phyloP scores from a whole-genome alignment of 2,113 vertebrate genomes.

The Sander vitreus region DNA sequence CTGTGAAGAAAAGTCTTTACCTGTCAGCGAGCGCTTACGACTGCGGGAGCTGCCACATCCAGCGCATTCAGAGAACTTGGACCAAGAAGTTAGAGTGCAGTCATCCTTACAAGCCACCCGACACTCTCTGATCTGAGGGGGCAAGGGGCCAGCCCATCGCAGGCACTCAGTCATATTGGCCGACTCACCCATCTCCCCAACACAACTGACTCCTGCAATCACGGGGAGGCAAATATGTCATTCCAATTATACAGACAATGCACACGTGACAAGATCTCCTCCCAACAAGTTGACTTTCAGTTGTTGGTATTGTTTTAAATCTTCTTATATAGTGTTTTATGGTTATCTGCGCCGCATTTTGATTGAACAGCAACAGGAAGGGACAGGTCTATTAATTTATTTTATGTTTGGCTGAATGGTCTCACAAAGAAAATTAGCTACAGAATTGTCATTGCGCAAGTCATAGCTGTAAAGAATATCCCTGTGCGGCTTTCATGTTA shows the following conservation, averaged over 20 bases:
- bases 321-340: neutral
- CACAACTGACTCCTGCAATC: slow-evolving; percentile 88
- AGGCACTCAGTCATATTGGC: slow-evolving; percentile 87
- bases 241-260: slow-evolving; percentile 4
- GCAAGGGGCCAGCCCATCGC: slow-evolving; percentile 86
- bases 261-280: slow-evolving; percentile 1
- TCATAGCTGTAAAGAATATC: slow-evolving; percentile 2
- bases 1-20: slow-evolving; percentile 73
- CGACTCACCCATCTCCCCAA: slow-evolving; percentile 80
- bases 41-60: slow-evolving; percentile 86
- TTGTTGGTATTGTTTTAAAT: neutral
- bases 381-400: neutral
- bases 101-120: slow-evolving; percentile 90
- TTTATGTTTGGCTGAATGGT: neutral
- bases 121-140: slow-evolving; percentile 87
- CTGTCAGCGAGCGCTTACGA: slow-evolving; percentile 89
- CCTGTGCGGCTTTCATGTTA: slow-evolving; percentile 13
- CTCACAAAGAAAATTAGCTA: neutral
- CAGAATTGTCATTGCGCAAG: neutral
- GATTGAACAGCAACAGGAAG: neutral
- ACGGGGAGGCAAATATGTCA: slow-evolving; percentile 6
- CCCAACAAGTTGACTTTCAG: neutral
- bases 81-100: slow-evolving; percentile 93
- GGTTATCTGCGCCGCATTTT: neutral
- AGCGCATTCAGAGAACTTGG: slow-evolving; percentile 90